phyloP scores from a whole-genome alignment of 2,888 invertebrate genomes.

The Pinctada fucata region DNA sequence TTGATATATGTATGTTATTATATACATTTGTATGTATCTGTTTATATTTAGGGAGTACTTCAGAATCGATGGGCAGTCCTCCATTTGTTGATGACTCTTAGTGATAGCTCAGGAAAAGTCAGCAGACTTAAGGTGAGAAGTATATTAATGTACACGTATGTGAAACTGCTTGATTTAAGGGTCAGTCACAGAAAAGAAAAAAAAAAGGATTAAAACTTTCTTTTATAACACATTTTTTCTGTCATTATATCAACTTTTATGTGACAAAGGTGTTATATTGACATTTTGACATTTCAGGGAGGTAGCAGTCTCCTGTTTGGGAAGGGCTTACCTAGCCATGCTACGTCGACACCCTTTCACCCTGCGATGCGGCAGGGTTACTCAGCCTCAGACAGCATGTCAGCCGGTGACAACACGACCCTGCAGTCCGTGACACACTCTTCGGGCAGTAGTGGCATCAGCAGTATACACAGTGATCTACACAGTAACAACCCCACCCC shows the following conservation, averaged over 20 bases:
- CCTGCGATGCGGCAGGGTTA: conserved; percentile 35
- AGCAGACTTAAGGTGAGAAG: conserved; percentile 42
- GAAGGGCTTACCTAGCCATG: conserved; percentile 54
- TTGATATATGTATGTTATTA: conserved; percentile 23
- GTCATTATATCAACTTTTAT: too few relatives aligned
- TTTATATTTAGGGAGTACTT: conserved; percentile 78
- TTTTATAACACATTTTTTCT: too few relatives aligned
- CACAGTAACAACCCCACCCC: conserved; percentile 63
- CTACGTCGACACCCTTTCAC: conserved; percentile 68
- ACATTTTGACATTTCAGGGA: conserved; percentile 13
- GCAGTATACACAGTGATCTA: conserved; percentile 67
- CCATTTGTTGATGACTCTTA: conserved; percentile 69
- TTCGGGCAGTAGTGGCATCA: conserved; percentile 70
- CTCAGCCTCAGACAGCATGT: conserved; percentile 21
- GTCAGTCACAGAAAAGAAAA: too few relatives aligned
- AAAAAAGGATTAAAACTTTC: too few relatives aligned
- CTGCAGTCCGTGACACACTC: conserved; percentile 40
- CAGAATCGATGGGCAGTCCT: conserved; percentile 81
- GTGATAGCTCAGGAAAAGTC: conserved; percentile 51
- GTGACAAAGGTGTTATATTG: too few relatives aligned
- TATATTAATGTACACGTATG: not conserved
- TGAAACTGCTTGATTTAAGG: too few relatives aligned
- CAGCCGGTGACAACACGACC: conserved; percentile 38
- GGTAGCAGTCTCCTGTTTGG: conserved; percentile 54
- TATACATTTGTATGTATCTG: not conserved